Conservation (phyloP, 2,888 invertebrate genomes). For the Argyresthia albistria region DNA sequence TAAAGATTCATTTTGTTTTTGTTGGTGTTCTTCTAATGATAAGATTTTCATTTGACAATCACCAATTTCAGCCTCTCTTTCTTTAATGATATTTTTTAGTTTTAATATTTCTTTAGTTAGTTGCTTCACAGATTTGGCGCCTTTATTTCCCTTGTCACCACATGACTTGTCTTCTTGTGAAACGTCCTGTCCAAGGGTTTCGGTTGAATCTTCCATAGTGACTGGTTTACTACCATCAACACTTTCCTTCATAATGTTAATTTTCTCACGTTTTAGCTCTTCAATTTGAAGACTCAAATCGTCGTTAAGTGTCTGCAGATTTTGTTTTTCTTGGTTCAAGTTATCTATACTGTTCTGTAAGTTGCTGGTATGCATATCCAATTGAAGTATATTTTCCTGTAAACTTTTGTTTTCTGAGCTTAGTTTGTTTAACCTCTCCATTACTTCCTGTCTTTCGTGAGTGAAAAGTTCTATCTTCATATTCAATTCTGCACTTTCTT, state of each 20-base stretch:
- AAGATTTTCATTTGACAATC: conserved; percentile 67
- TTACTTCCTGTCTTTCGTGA: conserved; percentile 78
- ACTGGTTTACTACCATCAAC: conserved; percentile 42
- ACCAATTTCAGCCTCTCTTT: conserved; percentile 64
- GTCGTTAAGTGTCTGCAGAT: conserved; percentile 38
- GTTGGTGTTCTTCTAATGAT: conserved; percentile 60
- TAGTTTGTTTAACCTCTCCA: conserved; percentile 78
- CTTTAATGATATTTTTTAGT: conserved; percentile 61
- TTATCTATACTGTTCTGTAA: conserved; percentile 53
- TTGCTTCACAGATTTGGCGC: conserved; percentile 59
- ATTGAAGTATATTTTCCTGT: conserved; percentile 55
- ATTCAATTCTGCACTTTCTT: conserved; percentile 77
- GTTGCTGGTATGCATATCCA: conserved; percentile 61
- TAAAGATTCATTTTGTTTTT: conserved; percentile 49
- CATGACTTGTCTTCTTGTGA: conserved; percentile 47
- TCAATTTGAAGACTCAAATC: conserved; percentile 53
- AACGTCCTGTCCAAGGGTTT: conserved; percentile 31
- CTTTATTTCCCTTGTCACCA: conserved; percentile 43
- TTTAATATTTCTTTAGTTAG: conserved; percentile 66
- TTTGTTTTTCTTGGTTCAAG: conserved; percentile 56
- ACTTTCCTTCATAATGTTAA: conserved; percentile 56
- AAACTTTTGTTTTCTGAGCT: conserved; percentile 73
- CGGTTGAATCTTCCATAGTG: conserved; percentile 34
- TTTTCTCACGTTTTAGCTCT: conserved; percentile 49
- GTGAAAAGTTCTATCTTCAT: conserved; percentile 79